These are phyloP conservation scores for Pammene aurita DNA, from an alignment of 2,888 invertebrate species.

Conservation along the genomic window DNA sequence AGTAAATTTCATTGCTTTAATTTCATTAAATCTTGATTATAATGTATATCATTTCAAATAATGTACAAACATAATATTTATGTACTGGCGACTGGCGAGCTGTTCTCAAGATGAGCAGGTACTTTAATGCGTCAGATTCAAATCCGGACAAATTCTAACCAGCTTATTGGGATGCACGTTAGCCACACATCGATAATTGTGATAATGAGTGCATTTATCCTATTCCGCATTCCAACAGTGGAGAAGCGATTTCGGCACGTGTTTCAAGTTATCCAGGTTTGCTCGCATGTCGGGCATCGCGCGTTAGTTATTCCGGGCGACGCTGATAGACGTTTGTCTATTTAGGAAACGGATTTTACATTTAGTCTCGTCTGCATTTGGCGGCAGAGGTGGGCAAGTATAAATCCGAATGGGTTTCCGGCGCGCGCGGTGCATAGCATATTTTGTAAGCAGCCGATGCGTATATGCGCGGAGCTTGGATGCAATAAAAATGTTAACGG, in stretches of 20 bases:
- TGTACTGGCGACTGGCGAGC: no score
- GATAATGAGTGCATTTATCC: conserved; percentile 3
- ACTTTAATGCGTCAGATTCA: neutral
- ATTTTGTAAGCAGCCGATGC: conserved; percentile 75
- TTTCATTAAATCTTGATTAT: no score
- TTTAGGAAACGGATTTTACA: conserved; percentile 84
- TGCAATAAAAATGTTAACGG: conserved; percentile 74
- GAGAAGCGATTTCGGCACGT: conserved; percentile 28
- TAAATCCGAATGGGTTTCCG: conserved; percentile 78
- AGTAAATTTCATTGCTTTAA: neutral
- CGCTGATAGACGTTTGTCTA: conserved; percentile 81
- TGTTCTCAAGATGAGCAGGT: neutral
- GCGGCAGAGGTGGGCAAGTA: conserved; percentile 79
- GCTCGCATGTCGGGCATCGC: conserved; percentile 65
- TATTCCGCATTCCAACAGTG: conserved; percentile 27
- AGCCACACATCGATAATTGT: conserved; percentile 8
- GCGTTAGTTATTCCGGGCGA: conserved; percentile 80
- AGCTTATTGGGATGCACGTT: conserved; percentile 2
- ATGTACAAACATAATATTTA: no score
- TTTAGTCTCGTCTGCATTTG: conserved; percentile 81
- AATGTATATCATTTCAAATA: no score
- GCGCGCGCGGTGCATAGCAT: conserved; percentile 78
- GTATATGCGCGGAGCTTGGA: conserved; percentile 67
- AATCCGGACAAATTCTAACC: neutral
- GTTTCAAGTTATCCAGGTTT: conserved; percentile 47